Conservation (phyloP, 1,140 invertebrate genomes). For the Pteromalus puparum region DNA sequence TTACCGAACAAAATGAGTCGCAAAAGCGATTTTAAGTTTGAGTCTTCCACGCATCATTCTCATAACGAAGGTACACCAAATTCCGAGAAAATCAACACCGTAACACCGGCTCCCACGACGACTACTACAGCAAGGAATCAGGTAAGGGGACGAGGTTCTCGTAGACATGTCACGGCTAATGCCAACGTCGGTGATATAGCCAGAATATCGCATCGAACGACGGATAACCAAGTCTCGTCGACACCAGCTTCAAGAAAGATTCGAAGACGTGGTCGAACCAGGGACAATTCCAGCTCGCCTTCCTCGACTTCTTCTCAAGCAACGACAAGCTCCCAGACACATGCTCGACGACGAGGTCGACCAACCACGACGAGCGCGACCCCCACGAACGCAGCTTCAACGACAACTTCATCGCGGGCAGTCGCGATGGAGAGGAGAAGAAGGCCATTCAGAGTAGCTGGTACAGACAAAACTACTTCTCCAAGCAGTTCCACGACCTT, state of each 20-base stretch:
- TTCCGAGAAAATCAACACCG: neutral
- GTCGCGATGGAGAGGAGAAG: neutral
- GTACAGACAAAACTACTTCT: neutral
- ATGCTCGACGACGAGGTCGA: slow-evolving; percentile 35
- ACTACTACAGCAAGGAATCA: neutral
- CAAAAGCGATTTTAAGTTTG: neutral
- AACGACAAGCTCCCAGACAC: neutral
- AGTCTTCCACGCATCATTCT: neutral
- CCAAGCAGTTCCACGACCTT: slow-evolving; percentile 1
- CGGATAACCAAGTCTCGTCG: neutral
- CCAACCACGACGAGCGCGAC: slow-evolving; percentile 9
- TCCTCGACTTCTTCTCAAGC: neutral
- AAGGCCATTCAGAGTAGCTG: slow-evolving; percentile 1
- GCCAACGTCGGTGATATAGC: neutral
- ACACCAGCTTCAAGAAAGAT: neutral
- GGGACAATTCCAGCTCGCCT: neutral
- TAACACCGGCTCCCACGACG: neutral
- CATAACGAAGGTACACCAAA: neutral
- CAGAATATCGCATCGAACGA: neutral
- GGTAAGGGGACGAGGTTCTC: neutral
- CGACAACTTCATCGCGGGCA: neutral
- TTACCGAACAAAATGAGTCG: neutral
- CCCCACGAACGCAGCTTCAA: slow-evolving; percentile 13
- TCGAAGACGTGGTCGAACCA: slow-evolving; percentile 12
- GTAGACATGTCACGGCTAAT: neutral